Percentiles rank a stretch among this genome's conserved stretches.
Evolutionary conservation across 1,140 invertebrate species (phyloP).

Genomic region (Meteorus sp.): DNA sequence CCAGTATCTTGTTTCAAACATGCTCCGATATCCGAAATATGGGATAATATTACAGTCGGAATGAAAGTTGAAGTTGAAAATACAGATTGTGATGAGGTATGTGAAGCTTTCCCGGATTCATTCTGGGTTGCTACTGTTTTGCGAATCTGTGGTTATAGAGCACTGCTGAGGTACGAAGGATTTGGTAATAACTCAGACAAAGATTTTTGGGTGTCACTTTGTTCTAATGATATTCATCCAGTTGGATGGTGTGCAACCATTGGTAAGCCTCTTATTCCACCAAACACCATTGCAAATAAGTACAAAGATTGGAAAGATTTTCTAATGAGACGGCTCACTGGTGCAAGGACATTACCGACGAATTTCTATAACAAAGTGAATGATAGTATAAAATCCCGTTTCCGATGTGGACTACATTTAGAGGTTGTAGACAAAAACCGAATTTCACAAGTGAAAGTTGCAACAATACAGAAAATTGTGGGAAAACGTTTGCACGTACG

Average conservation of each 20-base stretch:
- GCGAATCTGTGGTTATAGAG: constrained; percentile 89
- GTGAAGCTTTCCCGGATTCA: constrained; percentile 77
- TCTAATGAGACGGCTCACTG: constrained; percentile 85
- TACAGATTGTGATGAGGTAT: constrained; percentile 80
- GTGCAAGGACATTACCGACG: constrained; percentile 88
- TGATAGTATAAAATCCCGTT: constrained; percentile 80
- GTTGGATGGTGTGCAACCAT: constrained; percentile 96
- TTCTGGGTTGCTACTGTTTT: constrained; percentile 96
- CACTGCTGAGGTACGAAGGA: constrained; percentile 90
- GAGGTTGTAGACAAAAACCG: constrained; percentile 96
- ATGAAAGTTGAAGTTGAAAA: constrained; percentile 97
- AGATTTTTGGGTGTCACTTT: constrained; percentile 96
- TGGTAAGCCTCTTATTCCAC: constrained; percentile 92
- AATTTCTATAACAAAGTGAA: constrained; percentile 89
- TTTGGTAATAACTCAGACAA: constrained; percentile 84
- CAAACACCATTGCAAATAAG: constrained; percentile 87
- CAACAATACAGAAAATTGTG: constrained; percentile 85
- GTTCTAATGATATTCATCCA: constrained; percentile 89
- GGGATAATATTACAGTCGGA: constrained; percentile 89
- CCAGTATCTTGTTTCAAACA: constrained; percentile 88
- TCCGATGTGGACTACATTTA: constrained; percentile 79
- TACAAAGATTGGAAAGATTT: constrained; percentile 96
- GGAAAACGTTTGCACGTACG: constrained; percentile 88
- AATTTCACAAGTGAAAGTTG: constrained; percentile 90
- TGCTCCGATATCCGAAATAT: constrained; percentile 88